Evolutionary conservation across 2,888 invertebrate species (phyloP).

Genomic region (Leuctra nigra): DNA sequence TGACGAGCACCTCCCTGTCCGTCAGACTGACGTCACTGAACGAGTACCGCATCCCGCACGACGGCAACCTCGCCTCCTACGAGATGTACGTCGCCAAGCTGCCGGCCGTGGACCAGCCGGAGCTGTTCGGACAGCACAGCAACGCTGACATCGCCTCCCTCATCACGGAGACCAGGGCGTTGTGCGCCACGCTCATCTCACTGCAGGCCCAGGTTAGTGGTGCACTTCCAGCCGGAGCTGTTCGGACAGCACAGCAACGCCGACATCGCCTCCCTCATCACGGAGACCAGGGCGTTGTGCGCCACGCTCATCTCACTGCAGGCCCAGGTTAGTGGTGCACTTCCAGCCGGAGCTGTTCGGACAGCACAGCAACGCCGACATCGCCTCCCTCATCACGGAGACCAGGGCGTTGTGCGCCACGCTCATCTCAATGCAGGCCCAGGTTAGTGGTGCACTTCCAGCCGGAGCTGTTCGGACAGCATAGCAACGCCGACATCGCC

Average conservation of each 20-base stretch:
- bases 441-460: conserved; percentile 45
- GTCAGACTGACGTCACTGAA: conserved; percentile 64
- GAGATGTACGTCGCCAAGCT: conserved; percentile 71
- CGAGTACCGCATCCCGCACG: conserved; percentile 75
- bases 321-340: conserved; percentile 46
- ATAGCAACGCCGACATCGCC: conserved; percentile 83
- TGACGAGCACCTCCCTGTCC: too few relatives aligned
- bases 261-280: conserved; percentile 78
- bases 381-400: conserved; percentile 77
- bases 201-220: conserved; percentile 55
- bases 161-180: conserved; percentile 67
- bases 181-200: conserved; percentile 72
- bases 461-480: conserved; percentile 85
- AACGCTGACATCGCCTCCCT: conserved; percentile 85
- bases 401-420: conserved; percentile 69
- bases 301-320: conserved; percentile 73
- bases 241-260: conserved; percentile 89
- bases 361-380: conserved; percentile 86
- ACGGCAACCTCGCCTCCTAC: conserved; percentile 74
- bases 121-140: conserved; percentile 84
- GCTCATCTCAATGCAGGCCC: conserved; percentile 68
- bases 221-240: conserved; percentile 77
- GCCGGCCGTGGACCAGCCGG: conserved; percentile 73
- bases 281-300: conserved; percentile 68
- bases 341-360: conserved; percentile 83